Conservation (phyloP, 1,140 invertebrate genomes). For the Caenorhabditis inopinata region DNA sequence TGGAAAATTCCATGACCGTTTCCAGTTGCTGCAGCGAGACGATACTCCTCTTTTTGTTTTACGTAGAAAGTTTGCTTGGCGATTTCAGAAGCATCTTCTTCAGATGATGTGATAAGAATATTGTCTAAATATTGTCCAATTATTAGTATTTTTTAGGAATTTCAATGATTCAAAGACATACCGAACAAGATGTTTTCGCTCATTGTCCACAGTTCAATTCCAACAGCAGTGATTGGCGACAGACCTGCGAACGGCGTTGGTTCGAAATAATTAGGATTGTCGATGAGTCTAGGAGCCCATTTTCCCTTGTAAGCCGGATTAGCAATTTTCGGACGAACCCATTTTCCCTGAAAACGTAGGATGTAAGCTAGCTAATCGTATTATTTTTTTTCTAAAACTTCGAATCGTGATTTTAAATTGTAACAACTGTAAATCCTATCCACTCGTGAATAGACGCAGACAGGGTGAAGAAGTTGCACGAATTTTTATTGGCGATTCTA, state of each 20-base stretch:
- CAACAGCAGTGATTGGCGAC: slow-evolving; percentile 88
- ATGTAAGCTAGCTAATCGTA: background rate
- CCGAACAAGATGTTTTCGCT: slow-evolving; percentile 82
- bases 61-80: slow-evolving; percentile 81
- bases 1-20: slow-evolving; percentile 24
- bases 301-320: slow-evolving; percentile 78
- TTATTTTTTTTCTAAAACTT: background rate
- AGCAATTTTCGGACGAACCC: slow-evolving; percentile 80
- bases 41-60: slow-evolving; percentile 77
- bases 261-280: slow-evolving; percentile 94
- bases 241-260: slow-evolving; percentile 83
- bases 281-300: slow-evolving; percentile 85
- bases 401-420: background rate
- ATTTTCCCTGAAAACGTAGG: slow-evolving; percentile 84
- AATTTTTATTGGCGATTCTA: background rate
- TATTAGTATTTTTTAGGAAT: background rate
- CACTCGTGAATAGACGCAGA: background rate
- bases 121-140: slow-evolving; percentile 76
- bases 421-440: slow-evolving; percentile 55
- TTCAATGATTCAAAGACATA: background rate
- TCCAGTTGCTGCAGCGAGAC: slow-evolving; percentile 69
- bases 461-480: background rate
- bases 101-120: slow-evolving; percentile 84
- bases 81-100: slow-evolving; percentile 78
- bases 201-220: slow-evolving; percentile 98